Evolutionary conservation across 2,797 vertebrate species (phyloP).

Genomic region (Sylvia borin): DNA sequence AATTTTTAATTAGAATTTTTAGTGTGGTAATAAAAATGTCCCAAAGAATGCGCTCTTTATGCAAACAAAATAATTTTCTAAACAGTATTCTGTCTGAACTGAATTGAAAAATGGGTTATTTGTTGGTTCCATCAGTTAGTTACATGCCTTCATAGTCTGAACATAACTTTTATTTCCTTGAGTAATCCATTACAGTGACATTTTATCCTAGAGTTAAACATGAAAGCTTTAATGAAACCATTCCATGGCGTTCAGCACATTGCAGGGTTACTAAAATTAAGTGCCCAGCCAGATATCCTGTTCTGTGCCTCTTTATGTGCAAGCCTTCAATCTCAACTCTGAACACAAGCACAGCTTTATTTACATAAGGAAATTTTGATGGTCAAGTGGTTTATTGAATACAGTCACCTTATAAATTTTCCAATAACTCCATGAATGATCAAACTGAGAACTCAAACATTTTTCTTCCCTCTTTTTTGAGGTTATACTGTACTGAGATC

Average conservation of each 20-base stretch:
- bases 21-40: neutral
- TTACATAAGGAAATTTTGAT: neutral
- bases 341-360: neutral
- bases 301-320: neutral
- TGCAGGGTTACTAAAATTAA: neutral
- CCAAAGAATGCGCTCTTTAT: neutral
- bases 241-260: slow-evolving; percentile 1
- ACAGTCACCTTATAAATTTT: neutral
- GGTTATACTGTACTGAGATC: neutral
- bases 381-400: neutral
- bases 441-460: neutral
- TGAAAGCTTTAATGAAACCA: slow-evolving; percentile 6
- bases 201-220: slow-evolving; percentile 45
- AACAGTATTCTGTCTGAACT: slow-evolving; percentile 9
- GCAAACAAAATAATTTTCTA: slow-evolving; percentile 37
- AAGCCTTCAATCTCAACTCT: neutral
- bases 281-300: neutral
- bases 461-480: neutral
- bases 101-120: slow-evolving; percentile 10
- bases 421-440: neutral
- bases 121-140: slow-evolving; percentile 29
- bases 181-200: slow-evolving; percentile 52
- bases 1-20: slow-evolving; percentile 36
- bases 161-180: slow-evolving; percentile 38
- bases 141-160: slow-evolving; percentile 19